phyloP scores from a whole-genome alignment of 2,113 vertebrate genomes.

The Todiramphus chloris region DNA sequence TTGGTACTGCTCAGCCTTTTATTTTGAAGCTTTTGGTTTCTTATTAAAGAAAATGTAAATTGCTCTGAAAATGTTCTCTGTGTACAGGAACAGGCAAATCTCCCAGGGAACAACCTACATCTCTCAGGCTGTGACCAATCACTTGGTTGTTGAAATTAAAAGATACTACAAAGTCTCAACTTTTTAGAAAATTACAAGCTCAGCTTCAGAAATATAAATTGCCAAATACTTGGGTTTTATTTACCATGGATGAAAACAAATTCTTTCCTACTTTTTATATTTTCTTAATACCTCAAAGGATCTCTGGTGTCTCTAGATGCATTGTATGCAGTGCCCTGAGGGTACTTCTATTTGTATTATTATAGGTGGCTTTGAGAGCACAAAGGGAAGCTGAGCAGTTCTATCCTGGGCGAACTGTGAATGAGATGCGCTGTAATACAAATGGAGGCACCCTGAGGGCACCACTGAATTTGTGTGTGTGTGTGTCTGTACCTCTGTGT shows the following conservation, averaged over 20 bases:
- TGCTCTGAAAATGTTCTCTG: conserved; percentile 11
- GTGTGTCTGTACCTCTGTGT: background rate
- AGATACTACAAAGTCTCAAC: conserved; percentile 2
- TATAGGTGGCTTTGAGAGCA: conserved; percentile 43
- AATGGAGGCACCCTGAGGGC: conserved; percentile 42
- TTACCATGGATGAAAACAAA: conserved; percentile 17
- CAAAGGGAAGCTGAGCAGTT: conserved; percentile 31
- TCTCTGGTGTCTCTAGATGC: background rate
- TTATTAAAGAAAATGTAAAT: conserved; percentile 65
- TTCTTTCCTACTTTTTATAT: background rate
- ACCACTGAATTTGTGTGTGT: background rate
- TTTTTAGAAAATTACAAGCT: conserved; percentile 31
- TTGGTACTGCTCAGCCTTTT: conserved; percentile 2
- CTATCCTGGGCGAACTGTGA: conserved; percentile 5
- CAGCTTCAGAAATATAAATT: conserved; percentile 17
- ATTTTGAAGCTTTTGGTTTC: conserved; percentile 41
- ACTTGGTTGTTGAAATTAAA: conserved; percentile 56
- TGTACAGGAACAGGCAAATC: conserved; percentile 21
- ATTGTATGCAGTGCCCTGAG: background rate
- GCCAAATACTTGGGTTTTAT: background rate
- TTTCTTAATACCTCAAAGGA: background rate
- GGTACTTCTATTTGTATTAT: conserved; percentile 51
- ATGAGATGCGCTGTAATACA: conserved; percentile 24
- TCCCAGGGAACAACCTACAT: conserved; percentile 52
- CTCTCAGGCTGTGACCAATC: conserved; percentile 62